Conservation (phyloP, 2,113 vertebrate genomes). For the Oncorhynchus kisutch region DNA sequence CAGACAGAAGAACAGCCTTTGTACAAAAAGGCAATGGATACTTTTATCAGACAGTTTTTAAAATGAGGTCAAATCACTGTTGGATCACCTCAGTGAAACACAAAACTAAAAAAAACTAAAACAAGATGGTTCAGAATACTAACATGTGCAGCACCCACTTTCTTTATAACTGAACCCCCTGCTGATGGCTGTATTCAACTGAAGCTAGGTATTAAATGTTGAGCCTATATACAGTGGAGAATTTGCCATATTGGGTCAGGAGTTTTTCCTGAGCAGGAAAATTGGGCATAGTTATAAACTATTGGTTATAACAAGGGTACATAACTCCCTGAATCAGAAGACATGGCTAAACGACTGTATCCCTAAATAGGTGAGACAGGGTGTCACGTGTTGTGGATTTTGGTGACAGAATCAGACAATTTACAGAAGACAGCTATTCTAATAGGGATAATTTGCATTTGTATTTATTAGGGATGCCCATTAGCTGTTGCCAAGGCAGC, state of each 20-base stretch:
- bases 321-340: too few species aligned
- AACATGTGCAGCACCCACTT: constrained; percentile 14
- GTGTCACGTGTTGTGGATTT: background rate
- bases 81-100: background rate
- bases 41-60: constrained; percentile 11
- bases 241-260: background rate
- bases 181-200: background rate
- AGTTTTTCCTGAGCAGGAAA: too few species aligned
- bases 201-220: background rate
- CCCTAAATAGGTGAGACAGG: background rate
- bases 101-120: background rate
- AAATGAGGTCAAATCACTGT: constrained; percentile 24
- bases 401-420: too few species aligned
- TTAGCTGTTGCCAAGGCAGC: too few species aligned
- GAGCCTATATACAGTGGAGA: background rate
- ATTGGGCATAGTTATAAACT: too few species aligned
- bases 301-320: too few species aligned
- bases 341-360: background rate
- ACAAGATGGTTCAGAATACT: constrained; percentile 9
- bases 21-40: constrained; percentile 21
- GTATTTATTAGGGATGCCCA: too few species aligned
- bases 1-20: constrained; percentile 15
- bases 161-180: background rate
- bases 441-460: too few species aligned
- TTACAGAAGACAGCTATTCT: too few species aligned